Conservation (phyloP, 2,888 invertebrate species). For the Zaprionus obscuricornis region DNA sequence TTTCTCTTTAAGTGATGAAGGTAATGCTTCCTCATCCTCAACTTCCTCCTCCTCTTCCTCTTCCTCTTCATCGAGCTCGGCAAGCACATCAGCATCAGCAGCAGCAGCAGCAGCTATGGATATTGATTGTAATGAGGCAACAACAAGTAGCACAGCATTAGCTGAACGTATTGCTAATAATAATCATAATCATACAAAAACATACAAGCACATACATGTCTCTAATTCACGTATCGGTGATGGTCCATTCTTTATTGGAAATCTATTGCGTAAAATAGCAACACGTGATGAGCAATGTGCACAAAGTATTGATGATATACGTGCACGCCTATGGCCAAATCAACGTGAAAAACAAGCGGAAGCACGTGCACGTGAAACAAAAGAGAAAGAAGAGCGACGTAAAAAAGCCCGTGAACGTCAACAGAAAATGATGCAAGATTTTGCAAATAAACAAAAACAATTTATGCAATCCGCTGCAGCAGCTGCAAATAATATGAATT, state of each 20-base stretch:
- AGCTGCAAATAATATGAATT: slow-evolving; percentile 85
- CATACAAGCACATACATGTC: slow-evolving; percentile 73
- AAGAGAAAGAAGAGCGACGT: slow-evolving; percentile 92
- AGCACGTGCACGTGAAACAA: slow-evolving; percentile 86
- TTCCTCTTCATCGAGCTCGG: no score
- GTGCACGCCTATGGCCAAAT: slow-evolving; percentile 91
- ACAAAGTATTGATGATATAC: slow-evolving; percentile 88
- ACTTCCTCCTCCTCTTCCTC: no score
- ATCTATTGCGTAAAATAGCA: slow-evolving; percentile 90
- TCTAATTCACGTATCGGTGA: slow-evolving; percentile 87
- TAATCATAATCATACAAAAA: slow-evolving; percentile 47
- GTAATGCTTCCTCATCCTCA: no score
- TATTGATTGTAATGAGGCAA: slow-evolving; percentile 80
- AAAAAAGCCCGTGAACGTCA: slow-evolving; percentile 94
- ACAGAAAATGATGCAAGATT: slow-evolving; percentile 95
- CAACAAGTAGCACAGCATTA: slow-evolving; percentile 67
- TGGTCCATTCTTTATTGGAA: slow-evolving; percentile 93
- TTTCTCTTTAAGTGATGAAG: slow-evolving; percentile 86
- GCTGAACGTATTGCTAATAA: slow-evolving; percentile 50
- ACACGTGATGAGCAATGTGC: slow-evolving; percentile 89
- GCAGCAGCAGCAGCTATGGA: slow-evolving; percentile 70
- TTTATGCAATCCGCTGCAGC: slow-evolving; percentile 90
- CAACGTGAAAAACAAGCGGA: slow-evolving; percentile 91
- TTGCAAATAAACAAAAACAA: slow-evolving; percentile 94
- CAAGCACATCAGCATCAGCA: no score